Evolutionary conservation across 2,888 invertebrate species (phyloP).

Genomic region (Luperina testacea): DNA sequence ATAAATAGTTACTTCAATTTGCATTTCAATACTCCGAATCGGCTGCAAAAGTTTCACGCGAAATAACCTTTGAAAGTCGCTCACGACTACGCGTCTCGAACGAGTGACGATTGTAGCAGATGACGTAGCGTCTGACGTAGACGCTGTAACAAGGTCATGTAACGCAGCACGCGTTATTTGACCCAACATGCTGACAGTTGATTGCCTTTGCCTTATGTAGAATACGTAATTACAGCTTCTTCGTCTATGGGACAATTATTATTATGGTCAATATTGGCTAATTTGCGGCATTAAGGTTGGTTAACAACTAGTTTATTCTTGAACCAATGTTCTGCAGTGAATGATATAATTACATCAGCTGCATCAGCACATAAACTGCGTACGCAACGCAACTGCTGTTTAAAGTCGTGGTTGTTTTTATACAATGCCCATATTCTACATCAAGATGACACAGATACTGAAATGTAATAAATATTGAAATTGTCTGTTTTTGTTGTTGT

Average conservation of each 20-base stretch:
- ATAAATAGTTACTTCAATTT: slow-evolving; percentile 9
- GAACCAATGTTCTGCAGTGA: neutral
- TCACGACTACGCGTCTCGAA: slow-evolving; percentile 38
- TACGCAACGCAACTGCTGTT: slow-evolving; percentile 13
- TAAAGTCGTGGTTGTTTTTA: slow-evolving; percentile 24
- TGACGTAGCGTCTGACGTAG: slow-evolving; percentile 57
- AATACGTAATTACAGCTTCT: slow-evolving; percentile 15
- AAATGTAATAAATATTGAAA: neutral
- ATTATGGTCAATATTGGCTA: neutral
- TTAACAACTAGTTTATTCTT: neutral
- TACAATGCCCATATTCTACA: neutral
- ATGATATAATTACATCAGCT: slow-evolving; percentile 1
- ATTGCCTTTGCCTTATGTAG: slow-evolving; percentile 29
- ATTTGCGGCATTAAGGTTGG: neutral
- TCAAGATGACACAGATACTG: slow-evolving; percentile 19
- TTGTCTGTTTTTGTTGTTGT: neutral
- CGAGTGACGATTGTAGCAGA: slow-evolving; percentile 30
- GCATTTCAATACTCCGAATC: slow-evolving; percentile 18
- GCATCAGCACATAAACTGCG: neutral
- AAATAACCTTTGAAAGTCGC: slow-evolving; percentile 57
- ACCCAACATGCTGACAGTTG: slow-evolving; percentile 24
- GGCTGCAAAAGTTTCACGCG: slow-evolving; percentile 41
- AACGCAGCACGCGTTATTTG: slow-evolving; percentile 36
- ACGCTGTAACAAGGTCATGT: slow-evolving; percentile 61
- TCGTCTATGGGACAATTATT: neutral